Conservation (phyloP, 2,113 vertebrate genomes). For the Melospiza georgiana region DNA sequence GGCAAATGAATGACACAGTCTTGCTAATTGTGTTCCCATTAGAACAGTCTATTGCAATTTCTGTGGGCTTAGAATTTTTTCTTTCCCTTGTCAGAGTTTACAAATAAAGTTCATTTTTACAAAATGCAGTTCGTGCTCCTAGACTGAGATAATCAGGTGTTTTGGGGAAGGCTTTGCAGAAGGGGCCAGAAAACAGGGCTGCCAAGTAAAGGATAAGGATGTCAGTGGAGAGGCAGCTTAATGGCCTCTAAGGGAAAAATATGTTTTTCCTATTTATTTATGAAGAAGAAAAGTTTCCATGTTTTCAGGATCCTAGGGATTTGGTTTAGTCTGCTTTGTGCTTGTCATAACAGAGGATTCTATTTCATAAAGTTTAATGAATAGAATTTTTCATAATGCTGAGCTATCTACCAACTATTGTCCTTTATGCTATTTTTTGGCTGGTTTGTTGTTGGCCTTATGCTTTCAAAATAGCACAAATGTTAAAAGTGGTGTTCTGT, state of each 20-base stretch:
- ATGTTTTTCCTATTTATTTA: neutral
- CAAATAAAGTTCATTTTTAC: neutral
- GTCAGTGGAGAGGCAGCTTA: neutral
- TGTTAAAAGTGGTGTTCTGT: neutral
- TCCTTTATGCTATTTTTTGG: neutral
- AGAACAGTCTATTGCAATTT: neutral
- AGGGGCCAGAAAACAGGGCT: neutral
- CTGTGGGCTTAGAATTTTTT: neutral
- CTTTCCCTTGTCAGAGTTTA: neutral
- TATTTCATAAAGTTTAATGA: neutral
- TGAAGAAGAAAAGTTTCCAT: neutral
- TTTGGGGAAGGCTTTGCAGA: neutral
- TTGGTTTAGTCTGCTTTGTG: neutral
- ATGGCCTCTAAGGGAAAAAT: neutral
- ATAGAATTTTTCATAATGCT: neutral
- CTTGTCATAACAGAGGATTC: neutral
- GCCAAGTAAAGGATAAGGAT: neutral
- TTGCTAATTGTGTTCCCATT: neutral
- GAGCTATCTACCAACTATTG: neutral
- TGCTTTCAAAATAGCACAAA: neutral
- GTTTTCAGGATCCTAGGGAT: neutral
- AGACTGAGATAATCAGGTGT: neutral
- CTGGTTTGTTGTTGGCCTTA: neutral
- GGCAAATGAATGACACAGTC: neutral
- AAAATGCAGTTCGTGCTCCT: neutral